Evolutionary conservation across 2,113 vertebrate genomes (phyloP).

Genomic region (Periophthalmus modestus): DNA sequence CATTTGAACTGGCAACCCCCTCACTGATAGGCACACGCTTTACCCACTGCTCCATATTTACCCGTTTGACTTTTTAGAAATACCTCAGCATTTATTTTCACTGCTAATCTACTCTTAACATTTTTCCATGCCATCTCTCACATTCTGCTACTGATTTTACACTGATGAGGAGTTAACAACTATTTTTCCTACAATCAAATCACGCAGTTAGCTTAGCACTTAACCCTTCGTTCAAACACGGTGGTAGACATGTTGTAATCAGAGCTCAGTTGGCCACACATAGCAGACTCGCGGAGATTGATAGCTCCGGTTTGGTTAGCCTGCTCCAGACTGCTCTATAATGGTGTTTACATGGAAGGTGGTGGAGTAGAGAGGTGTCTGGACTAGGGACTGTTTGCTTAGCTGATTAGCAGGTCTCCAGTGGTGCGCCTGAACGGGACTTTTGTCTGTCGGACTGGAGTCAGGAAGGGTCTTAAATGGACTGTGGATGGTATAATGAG

Average conservation of each 20-base stretch:
- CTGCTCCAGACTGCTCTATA: conserved; percentile 34
- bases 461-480: not conserved
- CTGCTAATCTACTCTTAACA: not conserved
- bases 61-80: too few species aligned
- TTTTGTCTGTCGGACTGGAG: conserved; percentile 24
- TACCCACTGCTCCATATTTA: too few species aligned
- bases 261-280: conserved; percentile 47
- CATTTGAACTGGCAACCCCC: too few species aligned
- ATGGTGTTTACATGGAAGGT: conserved; percentile 66
- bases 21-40: too few species aligned
- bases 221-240: conserved; percentile 1
- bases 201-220: not conserved
- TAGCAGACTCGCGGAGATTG: conserved; percentile 57
- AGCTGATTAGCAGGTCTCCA: conserved; percentile 66
- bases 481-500: not conserved
- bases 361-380: conserved; percentile 37
- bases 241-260: conserved; percentile 49
- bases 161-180: not conserved
- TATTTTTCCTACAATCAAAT: not conserved
- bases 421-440: conserved; percentile 12
- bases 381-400: conserved; percentile 59
- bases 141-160: not conserved
- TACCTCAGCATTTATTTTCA: not conserved
- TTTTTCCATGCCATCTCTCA: not conserved
- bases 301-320: conserved; percentile 44